Evolutionary conservation across 2,888 invertebrate genomes (phyloP), one percentile per base, ranked within the genome.

Genomic region (Penaeus monodon): DNA sequence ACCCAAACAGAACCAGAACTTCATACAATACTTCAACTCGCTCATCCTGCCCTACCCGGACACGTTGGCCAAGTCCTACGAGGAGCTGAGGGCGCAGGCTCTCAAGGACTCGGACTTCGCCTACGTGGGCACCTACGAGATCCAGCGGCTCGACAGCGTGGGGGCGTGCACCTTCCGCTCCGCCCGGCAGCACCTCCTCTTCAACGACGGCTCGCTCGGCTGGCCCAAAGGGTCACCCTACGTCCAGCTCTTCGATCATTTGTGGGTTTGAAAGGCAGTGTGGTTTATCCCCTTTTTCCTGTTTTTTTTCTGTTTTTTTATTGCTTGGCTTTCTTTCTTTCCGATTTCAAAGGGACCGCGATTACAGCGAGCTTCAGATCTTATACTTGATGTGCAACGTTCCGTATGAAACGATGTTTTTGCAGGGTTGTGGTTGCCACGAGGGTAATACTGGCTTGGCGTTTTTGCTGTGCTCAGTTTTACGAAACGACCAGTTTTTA

Each of bases 121-220:
- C 14, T 82, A 86, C 63, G 80, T 88, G 29, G 89, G 87, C 17
- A 78, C 87, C 3, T 88, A 85, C 38, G 89, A 89, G 68, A 57
- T 89, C 6, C 89, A 89, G 83, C 49, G 85, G 24, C 65, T 86
- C 73, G 85, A 82, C n/a, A 68, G 70, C 63, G 80, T 84, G 12
- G 89, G 89, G 12, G 79, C 87, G 63, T 89, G 89, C 65, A 86
- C 63, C 29, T 85, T 89, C 66, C 77, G 68, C 29, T 81, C 79
- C n/a, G 82, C 89, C 24, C 76, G 83, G 20, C 86, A 82, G 27
- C 86, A 89, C 49, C 78, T 89, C 0, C 49, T 85, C 65, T 89
- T 77, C 87, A 89, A 89, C 65, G 85, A 87, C 33, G 89, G 89
- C 1, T 64, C 89, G 20, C 78, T 87, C n/a, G 89, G 78, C 66